phyloP scores from a whole-genome alignment of 1,140 invertebrate species.

The Hestina assimilis region DNA sequence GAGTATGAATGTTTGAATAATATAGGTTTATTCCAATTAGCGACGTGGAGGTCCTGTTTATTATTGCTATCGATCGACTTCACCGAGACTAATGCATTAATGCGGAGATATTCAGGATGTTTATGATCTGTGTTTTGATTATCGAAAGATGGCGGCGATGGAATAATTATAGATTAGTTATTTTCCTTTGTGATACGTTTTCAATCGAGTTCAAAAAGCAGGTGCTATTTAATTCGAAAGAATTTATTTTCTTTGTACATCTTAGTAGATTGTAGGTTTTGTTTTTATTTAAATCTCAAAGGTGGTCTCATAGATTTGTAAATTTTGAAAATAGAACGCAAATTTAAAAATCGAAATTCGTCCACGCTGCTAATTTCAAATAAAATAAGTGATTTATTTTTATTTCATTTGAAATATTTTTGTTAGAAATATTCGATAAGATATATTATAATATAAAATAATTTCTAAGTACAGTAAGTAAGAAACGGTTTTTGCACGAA shows the following conservation, averaged over 20 bases:
- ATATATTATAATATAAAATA: no score
- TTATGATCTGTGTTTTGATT: constrained; percentile 16
- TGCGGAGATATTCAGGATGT: constrained; percentile 45
- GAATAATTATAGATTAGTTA: constrained; percentile 23
- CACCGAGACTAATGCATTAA: constrained; percentile 42
- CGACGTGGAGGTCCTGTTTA: constrained; percentile 51
- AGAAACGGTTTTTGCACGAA: constrained; percentile 7
- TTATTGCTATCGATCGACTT: constrained; percentile 54
- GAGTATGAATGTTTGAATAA: not conserved
- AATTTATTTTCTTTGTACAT: no score
- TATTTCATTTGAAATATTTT: no score
- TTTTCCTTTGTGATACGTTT: not conserved
- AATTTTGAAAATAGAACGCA: no score
- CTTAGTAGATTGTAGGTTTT: no score
- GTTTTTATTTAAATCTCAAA: no score
- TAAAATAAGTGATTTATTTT: no score
- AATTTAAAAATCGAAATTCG: no score
- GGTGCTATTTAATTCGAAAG: no score
- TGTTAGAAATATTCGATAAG: not conserved
- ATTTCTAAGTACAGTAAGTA: not conserved
- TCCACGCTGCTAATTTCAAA: no score
- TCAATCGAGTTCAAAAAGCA: no score
- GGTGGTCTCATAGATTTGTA: no score
- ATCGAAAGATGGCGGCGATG: constrained; percentile 22
- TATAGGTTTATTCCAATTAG: constrained; percentile 1